These are phyloP conservation scores for Tiliqua scincoides DNA, from an alignment of 2,113 vertebrate species.

Conservation along the genomic window DNA sequence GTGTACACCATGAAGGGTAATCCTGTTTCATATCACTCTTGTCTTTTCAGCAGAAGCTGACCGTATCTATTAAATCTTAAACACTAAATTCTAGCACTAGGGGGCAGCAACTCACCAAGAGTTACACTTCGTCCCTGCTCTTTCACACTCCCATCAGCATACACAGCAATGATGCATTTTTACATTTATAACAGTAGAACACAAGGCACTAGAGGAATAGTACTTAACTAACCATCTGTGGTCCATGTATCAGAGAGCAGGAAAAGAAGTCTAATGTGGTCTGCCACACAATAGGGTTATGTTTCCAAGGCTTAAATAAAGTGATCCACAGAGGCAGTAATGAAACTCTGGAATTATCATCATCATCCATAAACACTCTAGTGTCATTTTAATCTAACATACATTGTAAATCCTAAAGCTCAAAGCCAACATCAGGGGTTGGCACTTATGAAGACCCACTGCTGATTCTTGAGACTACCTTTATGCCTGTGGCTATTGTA, in stretches of 20 bases:
- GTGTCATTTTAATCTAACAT: background rate
- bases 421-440: too few species aligned
- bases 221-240: background rate
- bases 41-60: background rate
- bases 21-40: background rate
- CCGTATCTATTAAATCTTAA: background rate
- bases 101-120: constrained; percentile 4
- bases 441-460: too few species aligned
- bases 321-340: background rate
- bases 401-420: background rate
- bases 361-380: background rate
- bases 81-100: background rate
- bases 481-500: too few species aligned
- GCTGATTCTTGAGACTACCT: too few species aligned
- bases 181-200: background rate
- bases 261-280: background rate
- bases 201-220: too few species aligned
- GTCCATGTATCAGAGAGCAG: background rate
- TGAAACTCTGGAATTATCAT: background rate
- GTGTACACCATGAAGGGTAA: background rate
- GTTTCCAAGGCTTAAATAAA: background rate
- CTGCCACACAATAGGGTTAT: background rate
- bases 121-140: too few species aligned
- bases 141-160: too few species aligned
- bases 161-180: background rate